Evolutionary conservation across 2,113 vertebrate genomes (phyloP).

Genomic region (Ammodramus savannarum): DNA sequence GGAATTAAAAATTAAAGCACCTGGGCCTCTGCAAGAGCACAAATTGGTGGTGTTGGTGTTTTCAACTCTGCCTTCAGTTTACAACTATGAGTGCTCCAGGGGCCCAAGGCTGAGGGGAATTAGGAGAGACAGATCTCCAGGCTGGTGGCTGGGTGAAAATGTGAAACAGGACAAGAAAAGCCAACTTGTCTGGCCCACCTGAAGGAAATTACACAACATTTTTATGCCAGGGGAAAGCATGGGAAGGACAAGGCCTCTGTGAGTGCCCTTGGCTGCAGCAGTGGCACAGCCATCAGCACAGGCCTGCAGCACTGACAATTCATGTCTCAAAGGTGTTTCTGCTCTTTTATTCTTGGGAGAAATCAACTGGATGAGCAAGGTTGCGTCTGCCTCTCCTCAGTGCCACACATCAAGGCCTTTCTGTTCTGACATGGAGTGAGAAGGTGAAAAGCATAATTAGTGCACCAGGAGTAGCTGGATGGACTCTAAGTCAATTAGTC

Average conservation of each 20-base stretch:
- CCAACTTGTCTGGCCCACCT: not conserved
- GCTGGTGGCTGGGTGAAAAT: not conserved
- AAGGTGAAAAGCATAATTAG: conserved; percentile 59
- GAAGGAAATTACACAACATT: not conserved
- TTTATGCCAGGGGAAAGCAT: not conserved
- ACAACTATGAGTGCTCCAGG: fast-evolving
- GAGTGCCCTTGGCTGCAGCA: not conserved
- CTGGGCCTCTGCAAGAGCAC: not conserved
- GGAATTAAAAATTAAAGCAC: not conserved
- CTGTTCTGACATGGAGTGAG: conserved; percentile 13
- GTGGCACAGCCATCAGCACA: not conserved
- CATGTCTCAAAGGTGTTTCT: not conserved
- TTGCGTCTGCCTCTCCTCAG: conserved; percentile 13
- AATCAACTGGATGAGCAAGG: conserved; percentile 14
- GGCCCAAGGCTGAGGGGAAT: fast-evolving
- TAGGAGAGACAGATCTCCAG: not conserved
- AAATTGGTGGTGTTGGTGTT: not conserved
- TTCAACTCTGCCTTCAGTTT: not conserved
- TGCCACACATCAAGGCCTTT: conserved; percentile 16
- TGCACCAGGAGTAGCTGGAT: conserved; percentile 21
- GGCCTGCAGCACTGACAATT: not conserved
- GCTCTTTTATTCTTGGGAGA: conserved; percentile 17
- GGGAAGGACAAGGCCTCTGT: not conserved
- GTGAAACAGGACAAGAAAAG: not conserved
- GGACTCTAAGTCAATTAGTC: conserved; percentile 34